These are phyloP conservation scores for Rhinopomastus cyanomelas DNA, from an alignment of 2,113 vertebrate species.

Conservation along the genomic window DNA sequence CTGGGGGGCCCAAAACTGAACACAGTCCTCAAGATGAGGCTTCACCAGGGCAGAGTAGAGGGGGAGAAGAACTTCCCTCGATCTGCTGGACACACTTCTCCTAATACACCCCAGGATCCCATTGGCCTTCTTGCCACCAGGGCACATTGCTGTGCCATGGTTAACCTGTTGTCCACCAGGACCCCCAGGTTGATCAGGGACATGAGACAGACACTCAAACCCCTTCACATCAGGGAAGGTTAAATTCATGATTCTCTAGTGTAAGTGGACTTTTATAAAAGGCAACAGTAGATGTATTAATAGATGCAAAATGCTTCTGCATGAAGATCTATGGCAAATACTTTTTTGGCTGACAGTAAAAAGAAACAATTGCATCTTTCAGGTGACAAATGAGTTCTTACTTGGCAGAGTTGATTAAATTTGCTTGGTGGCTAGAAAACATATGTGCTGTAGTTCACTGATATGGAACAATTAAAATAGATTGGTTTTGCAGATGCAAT, in stretches of 20 bases:
- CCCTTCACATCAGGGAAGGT: background rate
- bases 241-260: background rate
- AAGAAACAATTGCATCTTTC: constrained; percentile 52
- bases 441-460: constrained; percentile 18
- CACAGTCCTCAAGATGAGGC: no score
- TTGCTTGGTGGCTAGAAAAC: constrained; percentile 28
- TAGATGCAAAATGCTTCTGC: background rate
- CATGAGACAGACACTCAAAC: background rate
- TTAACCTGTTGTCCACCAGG: no score
- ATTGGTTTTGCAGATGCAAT: constrained; percentile 43
- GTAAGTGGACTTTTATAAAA: background rate
- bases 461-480: constrained; percentile 64
- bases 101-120: no score
- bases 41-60: no score
- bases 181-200: no score
- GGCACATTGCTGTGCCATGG: no score
- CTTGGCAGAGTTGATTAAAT: constrained; percentile 61
- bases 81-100: no score
- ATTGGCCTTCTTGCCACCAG: no score
- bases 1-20: no score
- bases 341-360: constrained; percentile 4
- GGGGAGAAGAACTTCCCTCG: no score
- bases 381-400: constrained; percentile 41
- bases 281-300: background rate
- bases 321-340: background rate